phyloP scores from a whole-genome alignment of 2,888 invertebrate species.

The Cryptops parisi region DNA sequence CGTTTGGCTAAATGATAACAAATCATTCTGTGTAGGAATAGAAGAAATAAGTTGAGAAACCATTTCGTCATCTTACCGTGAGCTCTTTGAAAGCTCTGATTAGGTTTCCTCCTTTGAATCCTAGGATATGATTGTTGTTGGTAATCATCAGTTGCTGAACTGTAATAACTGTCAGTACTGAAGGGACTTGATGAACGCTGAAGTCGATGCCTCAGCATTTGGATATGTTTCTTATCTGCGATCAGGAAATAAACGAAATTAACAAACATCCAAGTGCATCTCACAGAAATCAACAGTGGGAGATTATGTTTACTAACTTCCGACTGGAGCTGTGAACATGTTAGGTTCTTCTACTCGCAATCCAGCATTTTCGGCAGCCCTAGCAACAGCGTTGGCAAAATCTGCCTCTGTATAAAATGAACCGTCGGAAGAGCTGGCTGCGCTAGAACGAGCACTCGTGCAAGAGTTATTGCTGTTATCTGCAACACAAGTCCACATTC shows the following conservation, averaged over 20 bases:
- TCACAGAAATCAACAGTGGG: background rate
- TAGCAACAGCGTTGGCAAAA: constrained; percentile 33
- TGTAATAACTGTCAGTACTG: constrained; percentile 34
- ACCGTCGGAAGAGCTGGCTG: constrained; percentile 30
- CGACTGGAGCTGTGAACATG: constrained; percentile 14
- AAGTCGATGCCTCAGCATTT: constrained; percentile 11
- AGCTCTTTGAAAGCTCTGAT: too few relatives aligned
- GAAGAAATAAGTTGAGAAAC: too few relatives aligned
- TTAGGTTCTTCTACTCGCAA: constrained; percentile 28
- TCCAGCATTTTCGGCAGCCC: constrained; percentile 33
- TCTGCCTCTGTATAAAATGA: constrained; percentile 34
- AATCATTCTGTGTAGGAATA: too few relatives aligned
- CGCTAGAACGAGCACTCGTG: constrained; percentile 31
- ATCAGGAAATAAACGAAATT: background rate
- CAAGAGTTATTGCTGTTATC: constrained; percentile 26
- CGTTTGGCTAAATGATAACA: too few relatives aligned
- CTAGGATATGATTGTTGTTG: constrained; percentile 14
- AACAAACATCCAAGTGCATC: background rate
- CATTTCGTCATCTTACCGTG: too few relatives aligned
- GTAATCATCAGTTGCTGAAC: constrained; percentile 25
- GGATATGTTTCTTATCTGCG: constrained; percentile 18
- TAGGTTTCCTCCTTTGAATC: constrained; percentile 15
- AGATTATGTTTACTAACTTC: constrained; percentile 9
- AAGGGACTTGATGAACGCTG: constrained; percentile 30
- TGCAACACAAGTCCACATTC: constrained; percentile 26